Percentiles rank a stretch among this genome's conserved stretches.
Conservation (phyloP, 2,888 invertebrate genomes). For the Drosophila austrosaltans region DNA sequence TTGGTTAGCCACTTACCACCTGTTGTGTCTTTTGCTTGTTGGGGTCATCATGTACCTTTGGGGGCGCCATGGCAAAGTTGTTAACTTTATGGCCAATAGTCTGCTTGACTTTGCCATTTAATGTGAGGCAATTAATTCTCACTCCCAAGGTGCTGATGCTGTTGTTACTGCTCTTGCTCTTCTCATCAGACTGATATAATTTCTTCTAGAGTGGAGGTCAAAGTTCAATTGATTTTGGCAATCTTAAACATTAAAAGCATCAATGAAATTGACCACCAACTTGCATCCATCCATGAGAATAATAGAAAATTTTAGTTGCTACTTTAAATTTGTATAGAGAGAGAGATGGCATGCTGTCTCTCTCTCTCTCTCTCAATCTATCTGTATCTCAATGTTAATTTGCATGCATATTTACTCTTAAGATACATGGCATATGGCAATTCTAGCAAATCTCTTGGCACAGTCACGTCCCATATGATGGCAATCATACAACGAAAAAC, state of each 20-base stretch:
- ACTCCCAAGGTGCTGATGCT: neutral
- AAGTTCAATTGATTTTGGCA: neutral
- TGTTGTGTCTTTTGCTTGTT: conserved; percentile 56
- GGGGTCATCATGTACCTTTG: conserved; percentile 71
- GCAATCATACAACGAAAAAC: conserved; percentile 57
- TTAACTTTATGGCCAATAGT: conserved; percentile 27
- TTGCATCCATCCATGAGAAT: conserved; percentile 49
- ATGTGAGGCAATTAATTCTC: conserved; percentile 34
- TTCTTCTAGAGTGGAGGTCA: neutral
- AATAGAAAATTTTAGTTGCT: neutral
- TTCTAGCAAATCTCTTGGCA: conserved; percentile 22
- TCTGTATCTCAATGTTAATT: conserved; percentile 21
- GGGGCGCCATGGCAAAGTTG: conserved; percentile 41
- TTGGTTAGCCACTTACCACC: conserved; percentile 49
- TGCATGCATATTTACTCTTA: conserved; percentile 27
- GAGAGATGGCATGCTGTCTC: too few species aligned
- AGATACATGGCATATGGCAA: conserved; percentile 3
- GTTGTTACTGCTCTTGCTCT: neutral
- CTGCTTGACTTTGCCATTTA: conserved; percentile 29
- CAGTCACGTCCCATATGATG: conserved; percentile 82
- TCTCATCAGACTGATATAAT: neutral
- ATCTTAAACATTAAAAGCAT: conserved; percentile 32
- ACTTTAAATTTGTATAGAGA: neutral
- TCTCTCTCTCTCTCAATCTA: neutral
- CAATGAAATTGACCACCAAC: conserved; percentile 50